phyloP scores from a whole-genome alignment of 2,113 vertebrate species.

The Tupaia tana region DNA sequence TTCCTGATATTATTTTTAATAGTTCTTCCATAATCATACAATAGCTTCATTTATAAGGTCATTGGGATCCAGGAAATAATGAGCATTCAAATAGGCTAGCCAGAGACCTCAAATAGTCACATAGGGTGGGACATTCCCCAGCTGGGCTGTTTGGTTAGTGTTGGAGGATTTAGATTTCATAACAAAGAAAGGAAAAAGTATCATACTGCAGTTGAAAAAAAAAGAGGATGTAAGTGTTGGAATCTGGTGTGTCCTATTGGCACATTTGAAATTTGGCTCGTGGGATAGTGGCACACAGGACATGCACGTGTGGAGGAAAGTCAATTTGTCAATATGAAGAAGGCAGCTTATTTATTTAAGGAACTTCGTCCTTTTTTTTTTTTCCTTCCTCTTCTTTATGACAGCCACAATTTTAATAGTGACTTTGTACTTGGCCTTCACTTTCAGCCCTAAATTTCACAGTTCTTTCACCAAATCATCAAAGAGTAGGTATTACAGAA shows the following conservation, averaged over 20 bases:
- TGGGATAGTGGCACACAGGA: not conserved
- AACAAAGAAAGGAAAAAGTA: not conserved
- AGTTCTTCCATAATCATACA: conserved; percentile 32
- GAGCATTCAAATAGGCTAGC: not conserved
- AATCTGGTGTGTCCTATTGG: not conserved
- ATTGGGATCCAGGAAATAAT: conserved; percentile 32
- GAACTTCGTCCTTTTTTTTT: not conserved
- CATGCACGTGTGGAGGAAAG: not conserved
- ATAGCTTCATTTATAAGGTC: conserved; percentile 52
- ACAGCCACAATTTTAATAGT: not conserved
- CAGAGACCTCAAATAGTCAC: conserved; percentile 30
- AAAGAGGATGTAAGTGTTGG: not conserved
- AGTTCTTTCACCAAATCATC: not conserved
- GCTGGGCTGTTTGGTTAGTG: not conserved
- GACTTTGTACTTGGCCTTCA: not conserved
- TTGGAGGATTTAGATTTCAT: not conserved
- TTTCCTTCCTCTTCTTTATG: not conserved
- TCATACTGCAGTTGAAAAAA: not conserved
- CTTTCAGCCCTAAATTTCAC: not conserved
- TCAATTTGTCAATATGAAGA: not conserved
- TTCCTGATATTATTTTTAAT: conserved; percentile 69
- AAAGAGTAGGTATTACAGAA: not conserved
- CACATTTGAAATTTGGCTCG: not conserved
- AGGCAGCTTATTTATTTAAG: conserved; percentile 15
- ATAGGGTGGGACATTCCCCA: not conserved